These are phyloP conservation scores for Agrenia bidenticulata DNA, from an alignment of 2,888 invertebrate genomes.

Conservation along the genomic window DNA sequence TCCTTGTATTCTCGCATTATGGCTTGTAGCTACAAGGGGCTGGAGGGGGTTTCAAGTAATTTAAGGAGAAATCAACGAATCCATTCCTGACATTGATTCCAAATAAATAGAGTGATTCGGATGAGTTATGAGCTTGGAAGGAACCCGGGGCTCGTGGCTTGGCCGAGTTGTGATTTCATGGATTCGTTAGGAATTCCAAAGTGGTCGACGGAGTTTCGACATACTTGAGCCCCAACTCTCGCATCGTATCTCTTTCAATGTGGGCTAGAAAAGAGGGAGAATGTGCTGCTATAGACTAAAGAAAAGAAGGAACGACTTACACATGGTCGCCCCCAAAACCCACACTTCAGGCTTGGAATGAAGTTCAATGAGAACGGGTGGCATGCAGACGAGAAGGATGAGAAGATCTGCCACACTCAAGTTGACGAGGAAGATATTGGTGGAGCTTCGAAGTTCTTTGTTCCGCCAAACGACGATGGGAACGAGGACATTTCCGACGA, in stretches of 20 bases:
- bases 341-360: conserved; percentile 88
- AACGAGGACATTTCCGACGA: conserved; percentile 90
- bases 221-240: neutral
- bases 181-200: too few species aligned
- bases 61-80: too few species aligned
- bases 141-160: too few species aligned
- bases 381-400: conserved; percentile 87
- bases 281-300: too few species aligned
- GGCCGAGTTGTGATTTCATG: too few species aligned
- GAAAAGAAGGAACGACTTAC: conserved; percentile 68
- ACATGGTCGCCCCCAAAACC: conserved; percentile 88
- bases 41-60: too few species aligned
- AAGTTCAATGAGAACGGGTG: conserved; percentile 90
- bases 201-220: too few species aligned
- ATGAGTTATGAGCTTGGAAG: too few species aligned
- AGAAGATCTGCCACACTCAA: conserved; percentile 88
- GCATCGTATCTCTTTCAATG: neutral
- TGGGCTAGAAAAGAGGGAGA: neutral
- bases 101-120: too few species aligned
- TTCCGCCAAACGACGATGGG: conserved; percentile 88
- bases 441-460: conserved; percentile 84
- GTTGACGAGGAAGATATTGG: conserved; percentile 92
- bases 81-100: too few species aligned
- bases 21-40: too few species aligned
- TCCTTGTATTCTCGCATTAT: too few species aligned